Evolutionary conservation across 1,140 invertebrate genomes (phyloP).

Genomic region (Saccostrea glomerata): DNA sequence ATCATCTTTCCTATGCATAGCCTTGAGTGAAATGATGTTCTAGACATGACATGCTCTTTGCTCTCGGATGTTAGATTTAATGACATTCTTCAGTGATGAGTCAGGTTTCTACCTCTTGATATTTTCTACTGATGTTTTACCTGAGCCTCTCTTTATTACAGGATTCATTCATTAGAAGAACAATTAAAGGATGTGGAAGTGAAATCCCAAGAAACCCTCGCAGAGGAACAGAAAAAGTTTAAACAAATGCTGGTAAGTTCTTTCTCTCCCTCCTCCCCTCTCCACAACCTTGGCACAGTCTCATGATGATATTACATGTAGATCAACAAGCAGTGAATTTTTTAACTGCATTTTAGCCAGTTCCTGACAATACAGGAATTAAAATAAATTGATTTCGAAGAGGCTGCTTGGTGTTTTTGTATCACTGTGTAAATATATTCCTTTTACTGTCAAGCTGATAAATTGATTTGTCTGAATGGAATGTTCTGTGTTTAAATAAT

Average conservation of each 20-base stretch:
- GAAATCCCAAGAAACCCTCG: conserved; percentile 89
- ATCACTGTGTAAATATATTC: background rate
- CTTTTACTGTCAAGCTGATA: background rate
- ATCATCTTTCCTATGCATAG: background rate
- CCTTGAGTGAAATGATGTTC: conserved; percentile 15
- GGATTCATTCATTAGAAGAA: conserved; percentile 94
- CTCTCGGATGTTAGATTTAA: background rate
- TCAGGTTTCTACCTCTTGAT: conserved; percentile 5
- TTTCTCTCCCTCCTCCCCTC: background rate
- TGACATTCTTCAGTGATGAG: conserved; percentile 1
- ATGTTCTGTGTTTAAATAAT: background rate
- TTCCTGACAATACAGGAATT: background rate
- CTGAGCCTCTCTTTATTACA: conserved; percentile 61
- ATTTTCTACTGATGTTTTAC: background rate
- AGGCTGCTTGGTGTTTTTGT: background rate
- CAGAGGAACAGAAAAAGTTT: conserved; percentile 90
- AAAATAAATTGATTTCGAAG: background rate
- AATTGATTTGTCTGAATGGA: background rate
- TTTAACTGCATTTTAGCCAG: background rate
- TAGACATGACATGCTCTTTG: background rate
- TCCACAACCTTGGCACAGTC: background rate
- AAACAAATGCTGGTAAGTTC: conserved; percentile 85
- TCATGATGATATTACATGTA: background rate
- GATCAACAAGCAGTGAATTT: background rate
- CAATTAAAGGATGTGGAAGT: conserved; percentile 93